These are phyloP conservation scores for Ericerus pela DNA, from an alignment of 1,140 invertebrate species.

Conservation along the genomic window DNA sequence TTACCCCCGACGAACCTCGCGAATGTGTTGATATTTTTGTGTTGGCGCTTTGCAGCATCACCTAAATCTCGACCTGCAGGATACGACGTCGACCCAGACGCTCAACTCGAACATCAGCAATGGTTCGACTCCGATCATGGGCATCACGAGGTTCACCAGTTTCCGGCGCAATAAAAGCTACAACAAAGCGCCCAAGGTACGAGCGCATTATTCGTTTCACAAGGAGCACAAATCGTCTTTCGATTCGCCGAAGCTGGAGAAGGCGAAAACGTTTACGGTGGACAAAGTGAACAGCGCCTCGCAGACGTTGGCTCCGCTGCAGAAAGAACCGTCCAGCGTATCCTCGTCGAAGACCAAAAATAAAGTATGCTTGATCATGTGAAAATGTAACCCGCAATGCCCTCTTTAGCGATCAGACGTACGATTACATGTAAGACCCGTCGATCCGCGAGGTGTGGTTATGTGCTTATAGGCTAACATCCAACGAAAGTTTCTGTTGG, in stretches of 20 bases:
- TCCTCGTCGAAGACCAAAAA: not conserved
- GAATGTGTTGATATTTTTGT: not conserved
- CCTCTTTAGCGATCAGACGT: no score
- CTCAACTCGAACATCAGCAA: conserved; percentile 1
- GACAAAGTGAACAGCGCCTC: not conserved
- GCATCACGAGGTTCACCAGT: not conserved
- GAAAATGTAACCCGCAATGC: no score
- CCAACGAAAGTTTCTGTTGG: no score
- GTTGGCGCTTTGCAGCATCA: not conserved
- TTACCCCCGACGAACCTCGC: no score
- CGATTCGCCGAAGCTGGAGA: conserved; percentile 1
- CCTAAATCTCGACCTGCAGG: not conserved
- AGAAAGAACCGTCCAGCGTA: not conserved
- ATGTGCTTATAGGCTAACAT: no score
- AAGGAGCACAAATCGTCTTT: not conserved
- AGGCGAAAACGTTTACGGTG: not conserved
- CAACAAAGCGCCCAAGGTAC: not conserved
- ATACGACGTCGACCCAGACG: conserved; percentile 1
- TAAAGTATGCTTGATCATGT: conserved; percentile 4
- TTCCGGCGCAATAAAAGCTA: not conserved
- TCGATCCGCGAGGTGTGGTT: no score
- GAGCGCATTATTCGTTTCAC: conserved; percentile 5
- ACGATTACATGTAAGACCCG: no score
- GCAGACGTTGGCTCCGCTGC: not conserved
- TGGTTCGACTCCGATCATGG: not conserved